Base-by-base conservation (phyloP, 2,113 vertebrate species). In the Anser cygnoides region DNA sequence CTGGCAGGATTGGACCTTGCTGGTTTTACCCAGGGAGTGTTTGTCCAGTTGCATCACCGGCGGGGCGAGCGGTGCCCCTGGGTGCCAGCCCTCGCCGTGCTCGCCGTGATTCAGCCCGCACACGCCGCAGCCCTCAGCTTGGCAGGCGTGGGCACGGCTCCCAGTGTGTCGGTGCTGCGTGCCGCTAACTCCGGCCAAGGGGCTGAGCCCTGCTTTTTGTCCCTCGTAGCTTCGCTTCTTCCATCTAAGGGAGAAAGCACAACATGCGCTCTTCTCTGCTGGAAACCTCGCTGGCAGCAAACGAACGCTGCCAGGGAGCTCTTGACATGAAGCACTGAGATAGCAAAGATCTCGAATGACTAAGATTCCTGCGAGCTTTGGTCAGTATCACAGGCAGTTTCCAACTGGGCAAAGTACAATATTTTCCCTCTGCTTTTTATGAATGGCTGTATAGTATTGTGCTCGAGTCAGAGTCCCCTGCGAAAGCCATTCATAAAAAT, bases 401-500 rank as follows among this genome's bases (percentile, higher is more conserved):
- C 96, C 95, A 96, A 96, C 89, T 92, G 94, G 90, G 93, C 63
- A 46, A 96, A 96, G 92, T 91, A 94, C 91, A 91, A 57, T 89
- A 92, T 95, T 93, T 97, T 97, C 95, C 87, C 87, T 97, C 91
- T 89, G 89, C 93, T 97, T 98, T 98, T 98, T 98, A 98, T 98
- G 98, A 98, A 98, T 98, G 98, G 96, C 81, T 82, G 94, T 95
- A 95, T 85, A 94, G 92, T 94, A 94, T 90, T 98, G 90, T 96
- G 94, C 96, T 95, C 88, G 92, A 92, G 89, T 94, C 92, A 78
- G 93, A 95, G 73, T 94, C 96, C 96, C 88, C 87, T 82, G 93
- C 43, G 59, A 88, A 96, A 98, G 90, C 98, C 98, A 98, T 98
- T 98, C 98, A 98, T 98, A 98, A 98, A 98, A 98, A 97, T 97